These are phyloP conservation scores for Melospiza melodia DNA, from an alignment of 2,113 vertebrate genomes.

Conservation along the genomic window DNA sequence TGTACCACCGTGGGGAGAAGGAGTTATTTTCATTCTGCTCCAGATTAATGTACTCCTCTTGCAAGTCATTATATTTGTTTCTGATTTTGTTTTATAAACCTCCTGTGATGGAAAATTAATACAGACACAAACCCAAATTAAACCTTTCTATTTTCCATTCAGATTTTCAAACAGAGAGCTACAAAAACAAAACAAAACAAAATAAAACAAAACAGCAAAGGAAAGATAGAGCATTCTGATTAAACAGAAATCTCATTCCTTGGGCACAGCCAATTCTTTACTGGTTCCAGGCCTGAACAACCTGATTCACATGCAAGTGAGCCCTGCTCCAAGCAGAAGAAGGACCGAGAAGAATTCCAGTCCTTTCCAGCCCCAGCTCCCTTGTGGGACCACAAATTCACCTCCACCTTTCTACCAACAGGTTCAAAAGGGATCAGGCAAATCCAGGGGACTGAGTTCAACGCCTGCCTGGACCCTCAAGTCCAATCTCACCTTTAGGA, in stretches of 20 bases:
- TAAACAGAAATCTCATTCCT: background rate
- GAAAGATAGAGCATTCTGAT: background rate
- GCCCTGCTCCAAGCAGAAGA: background rate
- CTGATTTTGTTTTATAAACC: background rate
- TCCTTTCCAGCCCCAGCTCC: background rate
- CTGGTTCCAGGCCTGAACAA: background rate
- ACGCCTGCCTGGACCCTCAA: background rate
- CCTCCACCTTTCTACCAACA: background rate
- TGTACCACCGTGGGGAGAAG: background rate
- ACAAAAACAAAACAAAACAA: background rate
- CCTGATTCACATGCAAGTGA: background rate
- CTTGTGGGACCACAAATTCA: background rate
- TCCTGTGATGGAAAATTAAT: background rate
- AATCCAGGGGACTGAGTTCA: background rate
- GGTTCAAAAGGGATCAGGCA: background rate
- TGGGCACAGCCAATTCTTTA: fast-evolving
- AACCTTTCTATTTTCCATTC: background rate
- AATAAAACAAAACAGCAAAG: background rate
- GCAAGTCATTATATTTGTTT: background rate
- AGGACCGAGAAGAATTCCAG: background rate
- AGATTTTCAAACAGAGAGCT: background rate
- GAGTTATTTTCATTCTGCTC: background rate
- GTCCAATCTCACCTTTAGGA: background rate
- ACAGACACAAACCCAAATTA: background rate
- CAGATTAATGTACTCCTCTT: background rate